Percentiles rank a stretch among this genome's conserved stretches.
phyloP scores from a whole-genome alignment of 2,888 invertebrate genomes.

The Heteromurus nitidus region DNA sequence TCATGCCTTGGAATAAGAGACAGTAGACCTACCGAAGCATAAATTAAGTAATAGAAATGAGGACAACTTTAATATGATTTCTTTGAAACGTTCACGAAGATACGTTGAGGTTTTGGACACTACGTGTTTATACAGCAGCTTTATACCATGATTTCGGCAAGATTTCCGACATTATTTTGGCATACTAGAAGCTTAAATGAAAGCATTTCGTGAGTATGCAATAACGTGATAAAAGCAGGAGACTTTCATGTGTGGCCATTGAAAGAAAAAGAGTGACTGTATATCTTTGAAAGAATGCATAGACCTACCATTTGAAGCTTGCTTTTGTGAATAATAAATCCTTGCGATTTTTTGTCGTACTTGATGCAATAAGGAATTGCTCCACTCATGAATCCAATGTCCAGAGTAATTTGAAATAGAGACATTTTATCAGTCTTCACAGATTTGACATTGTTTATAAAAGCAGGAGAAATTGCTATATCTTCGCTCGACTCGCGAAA shows the following conservation, averaged over 20 bases:
- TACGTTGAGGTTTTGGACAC: no score
- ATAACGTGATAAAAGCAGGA: no score
- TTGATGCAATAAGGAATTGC: slow-evolving; percentile 13
- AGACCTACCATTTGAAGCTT: slow-evolving; percentile 22
- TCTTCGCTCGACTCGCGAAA: background rate
- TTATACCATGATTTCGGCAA: no score
- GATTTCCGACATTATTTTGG: no score
- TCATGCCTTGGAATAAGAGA: background rate
- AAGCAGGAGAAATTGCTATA: background rate
- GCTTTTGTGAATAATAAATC: slow-evolving; percentile 14
- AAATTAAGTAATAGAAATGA: no score
- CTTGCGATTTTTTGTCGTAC: background rate
- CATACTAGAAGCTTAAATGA: no score
- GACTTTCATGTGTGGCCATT: no score
- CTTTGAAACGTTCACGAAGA: no score
- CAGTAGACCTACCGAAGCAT: slow-evolving; percentile 18
- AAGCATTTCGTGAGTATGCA: no score
- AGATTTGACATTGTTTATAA: background rate
- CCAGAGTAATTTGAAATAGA: slow-evolving; percentile 30
- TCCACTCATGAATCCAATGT: slow-evolving; percentile 20
- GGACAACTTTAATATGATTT: no score
- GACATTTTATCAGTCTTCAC: background rate
- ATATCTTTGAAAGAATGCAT: background rate
- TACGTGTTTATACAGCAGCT: no score
- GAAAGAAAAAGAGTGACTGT: background rate